These are phyloP conservation scores for Pogonocichla stellata DNA, from an alignment of 2,113 vertebrate species.

Conservation along the genomic window DNA sequence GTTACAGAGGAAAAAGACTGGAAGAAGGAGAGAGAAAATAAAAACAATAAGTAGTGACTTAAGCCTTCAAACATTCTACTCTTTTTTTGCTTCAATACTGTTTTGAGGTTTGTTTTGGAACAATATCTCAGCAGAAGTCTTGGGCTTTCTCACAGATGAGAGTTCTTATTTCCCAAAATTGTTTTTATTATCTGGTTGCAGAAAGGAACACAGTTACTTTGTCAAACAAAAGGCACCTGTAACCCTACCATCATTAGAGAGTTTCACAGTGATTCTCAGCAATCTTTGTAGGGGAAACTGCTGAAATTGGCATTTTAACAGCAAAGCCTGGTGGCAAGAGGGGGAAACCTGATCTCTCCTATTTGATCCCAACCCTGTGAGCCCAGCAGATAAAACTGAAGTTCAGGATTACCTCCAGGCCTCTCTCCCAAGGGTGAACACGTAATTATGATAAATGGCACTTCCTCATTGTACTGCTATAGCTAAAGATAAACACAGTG, in stretches of 20 bases:
- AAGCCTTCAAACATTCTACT: neutral
- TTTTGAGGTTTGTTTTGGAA: neutral
- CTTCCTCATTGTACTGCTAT: neutral
- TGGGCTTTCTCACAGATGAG: neutral
- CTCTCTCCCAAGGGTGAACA: neutral
- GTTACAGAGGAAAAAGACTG: neutral
- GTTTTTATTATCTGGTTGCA: neutral
- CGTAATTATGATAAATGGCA: neutral
- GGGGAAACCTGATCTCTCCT: neutral
- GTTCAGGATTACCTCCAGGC: neutral
- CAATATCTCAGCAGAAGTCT: neutral
- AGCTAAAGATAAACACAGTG: neutral
- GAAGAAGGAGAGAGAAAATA: neutral
- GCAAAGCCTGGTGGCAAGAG: neutral
- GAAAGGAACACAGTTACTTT: neutral
- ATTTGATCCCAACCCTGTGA: neutral
- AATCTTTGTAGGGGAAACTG: neutral
- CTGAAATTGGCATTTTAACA: neutral
- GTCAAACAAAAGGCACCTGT: neutral
- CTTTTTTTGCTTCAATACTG: neutral
- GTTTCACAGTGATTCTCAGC: neutral
- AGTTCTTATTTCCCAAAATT: neutral
- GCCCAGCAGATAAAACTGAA: neutral
- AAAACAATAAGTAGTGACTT: conserved; percentile 14
- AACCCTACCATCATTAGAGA: neutral